These are phyloP conservation scores for Burhinus oedicnemus DNA, from an alignment of 2,113 vertebrate genomes.

Conservation along the genomic window DNA sequence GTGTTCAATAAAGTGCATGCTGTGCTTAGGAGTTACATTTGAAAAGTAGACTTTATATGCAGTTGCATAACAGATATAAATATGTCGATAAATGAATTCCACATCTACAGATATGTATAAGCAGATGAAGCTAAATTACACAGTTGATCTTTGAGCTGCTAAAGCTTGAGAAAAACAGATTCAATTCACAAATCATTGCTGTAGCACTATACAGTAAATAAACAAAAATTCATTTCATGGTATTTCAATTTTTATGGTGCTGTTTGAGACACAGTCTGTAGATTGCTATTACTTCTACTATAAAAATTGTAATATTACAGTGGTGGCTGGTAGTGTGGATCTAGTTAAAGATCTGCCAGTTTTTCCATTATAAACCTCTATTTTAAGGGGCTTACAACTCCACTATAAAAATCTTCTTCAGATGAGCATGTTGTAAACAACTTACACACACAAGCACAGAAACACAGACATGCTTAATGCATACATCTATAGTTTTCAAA, in stretches of 20 bases:
- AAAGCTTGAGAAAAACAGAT: not conserved
- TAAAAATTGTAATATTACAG: conserved; percentile 32
- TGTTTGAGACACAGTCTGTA: not conserved
- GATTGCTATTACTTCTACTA: not conserved
- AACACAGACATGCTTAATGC: not conserved
- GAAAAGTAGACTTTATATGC: not conserved
- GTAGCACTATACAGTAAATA: conserved; percentile 1
- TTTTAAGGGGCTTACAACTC: not conserved
- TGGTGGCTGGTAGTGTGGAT: not conserved
- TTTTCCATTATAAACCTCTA: not conserved
- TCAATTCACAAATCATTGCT: conserved; percentile 10
- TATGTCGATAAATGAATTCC: not conserved
- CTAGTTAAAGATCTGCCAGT: conserved; percentile 17
- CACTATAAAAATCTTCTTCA: not conserved
- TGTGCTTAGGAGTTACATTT: not conserved
- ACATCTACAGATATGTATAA: not conserved
- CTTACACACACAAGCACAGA: not conserved
- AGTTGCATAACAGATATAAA: not conserved
- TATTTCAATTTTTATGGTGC: conserved; percentile 52
- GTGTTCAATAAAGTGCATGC: not conserved
- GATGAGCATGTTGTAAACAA: not conserved
- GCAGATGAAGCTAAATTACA: not conserved
- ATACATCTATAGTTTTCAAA: not conserved
- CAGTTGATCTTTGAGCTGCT: not conserved
- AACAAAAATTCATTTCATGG: conserved; percentile 62